These are phyloP conservation scores for Melanotaenia pygmaea DNA, from an alignment of 2,797 vertebrate genomes.

Conservation along the genomic window DNA sequence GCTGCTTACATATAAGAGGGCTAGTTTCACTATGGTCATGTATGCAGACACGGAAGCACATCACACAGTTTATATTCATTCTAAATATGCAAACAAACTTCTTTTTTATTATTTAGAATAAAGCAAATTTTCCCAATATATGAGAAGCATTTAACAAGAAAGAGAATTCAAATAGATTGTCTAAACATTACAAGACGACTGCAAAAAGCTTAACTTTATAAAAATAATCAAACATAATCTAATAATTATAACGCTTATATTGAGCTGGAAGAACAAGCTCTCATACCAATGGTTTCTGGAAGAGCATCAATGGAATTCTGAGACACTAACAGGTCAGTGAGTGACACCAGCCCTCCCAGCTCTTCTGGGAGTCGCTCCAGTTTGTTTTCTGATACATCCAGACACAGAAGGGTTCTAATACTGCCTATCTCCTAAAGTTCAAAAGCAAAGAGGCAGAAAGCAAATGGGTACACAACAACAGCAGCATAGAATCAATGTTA, in stretches of 20 bases:
- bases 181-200: neutral
- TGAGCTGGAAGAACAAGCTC: neutral
- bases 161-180: neutral
- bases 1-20: neutral
- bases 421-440: constrained; percentile 89
- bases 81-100: neutral
- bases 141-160: neutral
- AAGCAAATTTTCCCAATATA: neutral
- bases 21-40: neutral
- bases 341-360: constrained; percentile 87
- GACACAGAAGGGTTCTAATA: constrained; percentile 93
- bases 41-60: neutral
- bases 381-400: constrained; percentile 98
- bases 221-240: neutral
- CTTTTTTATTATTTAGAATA: neutral
- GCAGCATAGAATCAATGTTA: neutral
- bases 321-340: constrained; percentile 95
- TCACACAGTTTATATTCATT: neutral
- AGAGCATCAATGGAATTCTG: constrained; percentile 93
- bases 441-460: constrained; percentile 23
- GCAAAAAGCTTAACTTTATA: neutral
- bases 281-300: constrained; percentile 93
- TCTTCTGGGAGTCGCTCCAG: constrained; percentile 94
- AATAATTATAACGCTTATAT: neutral
- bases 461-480: neutral